These are phyloP conservation scores for Pristionchus exspectatus DNA, from an alignment of 2,888 invertebrate genomes.

Conservation along the genomic window DNA sequence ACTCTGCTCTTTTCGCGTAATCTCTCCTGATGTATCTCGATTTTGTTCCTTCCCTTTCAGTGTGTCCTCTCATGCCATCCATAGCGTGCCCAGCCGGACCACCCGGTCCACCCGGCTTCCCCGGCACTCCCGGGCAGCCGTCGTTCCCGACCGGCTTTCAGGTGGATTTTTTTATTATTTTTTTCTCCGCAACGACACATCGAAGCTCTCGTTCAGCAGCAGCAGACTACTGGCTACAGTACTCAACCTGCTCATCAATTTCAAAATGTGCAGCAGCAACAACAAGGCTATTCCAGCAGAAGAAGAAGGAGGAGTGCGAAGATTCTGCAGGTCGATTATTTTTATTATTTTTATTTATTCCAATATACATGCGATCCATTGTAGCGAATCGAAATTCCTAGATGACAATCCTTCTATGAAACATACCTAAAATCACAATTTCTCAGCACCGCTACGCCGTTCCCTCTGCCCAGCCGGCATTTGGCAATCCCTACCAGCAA, in stretches of 20 bases:
- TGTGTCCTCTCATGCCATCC: conserved; percentile 19
- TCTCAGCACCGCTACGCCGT: conserved; percentile 9
- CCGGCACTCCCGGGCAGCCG: conserved; percentile 26
- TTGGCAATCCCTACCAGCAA: background rate
- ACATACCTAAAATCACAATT: background rate
- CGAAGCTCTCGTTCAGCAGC: background rate
- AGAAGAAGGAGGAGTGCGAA: background rate
- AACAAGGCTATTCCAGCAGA: background rate
- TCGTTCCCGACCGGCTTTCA: conserved; percentile 36
- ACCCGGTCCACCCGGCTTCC: background rate
- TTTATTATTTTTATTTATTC: background rate
- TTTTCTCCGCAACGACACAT: background rate
- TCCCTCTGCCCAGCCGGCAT: background rate
- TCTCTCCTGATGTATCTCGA: too few relatives aligned
- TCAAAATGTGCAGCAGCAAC: conserved; percentile 16
- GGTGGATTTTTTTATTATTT: background rate
- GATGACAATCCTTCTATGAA: too few relatives aligned
- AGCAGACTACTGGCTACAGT: background rate
- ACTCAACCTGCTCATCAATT: background rate
- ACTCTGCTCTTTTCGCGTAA: too few relatives aligned
- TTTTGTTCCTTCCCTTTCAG: background rate
- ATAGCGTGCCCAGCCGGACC: conserved; percentile 1
- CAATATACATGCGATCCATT: background rate
- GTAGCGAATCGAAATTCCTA: background rate
- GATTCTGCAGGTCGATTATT: background rate